Evolutionary conservation across 2,113 vertebrate genomes (phyloP), one percentile per base, ranked within the genome.

Genomic region (Petrocephalus zakoni): DNA sequence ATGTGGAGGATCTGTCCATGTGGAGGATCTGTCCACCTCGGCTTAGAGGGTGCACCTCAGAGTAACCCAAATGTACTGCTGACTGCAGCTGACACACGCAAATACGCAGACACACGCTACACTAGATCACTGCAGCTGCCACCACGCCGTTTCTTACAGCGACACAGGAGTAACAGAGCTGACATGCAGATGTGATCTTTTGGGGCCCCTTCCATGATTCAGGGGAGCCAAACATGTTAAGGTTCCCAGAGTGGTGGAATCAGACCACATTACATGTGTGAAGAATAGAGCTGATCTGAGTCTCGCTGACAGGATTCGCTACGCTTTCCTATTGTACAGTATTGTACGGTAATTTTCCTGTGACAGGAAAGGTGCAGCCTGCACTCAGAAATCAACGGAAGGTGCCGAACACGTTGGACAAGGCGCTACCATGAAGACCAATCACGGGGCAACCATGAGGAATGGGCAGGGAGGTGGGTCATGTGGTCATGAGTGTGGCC

Each of bases 21-120:
- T 29, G 49, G 17, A 29, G 47, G 42, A 83, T 46, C 75, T 81
- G 61, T 84, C 46, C 72, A 87, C 47, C 53, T 7, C 21, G 29
- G 4, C 68, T 75, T 53, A 55, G 61, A 19, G 9, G 0, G 37
- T 52, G 89, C 64, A 56, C 68, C 37, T 81, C 85, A 58, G 84
- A 22, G 89, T 68, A 82, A 78, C 4, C n/a, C 53, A 8, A 87
- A 89, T 87, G 68, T 87, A 47, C 85, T 22, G 5, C 29, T 51
- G 10, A 17, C 68, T 56, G 52, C 11, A 47, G 85, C 29, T 29
- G 64, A 75, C 72, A 22, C 52, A 29, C n/a, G 46, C 29, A 81
- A 7, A 46, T 5, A 37, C 37, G 8, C 19, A 5, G 7, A 55
- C 52, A 55, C 53, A 19, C 17, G 13, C 53, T 55, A 13, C 53